Percentiles rank a stretch among this genome's conserved stretches.
Conservation (phyloP, 2,113 vertebrate species). For the Speoplatyrhinus poulsoni region DNA sequence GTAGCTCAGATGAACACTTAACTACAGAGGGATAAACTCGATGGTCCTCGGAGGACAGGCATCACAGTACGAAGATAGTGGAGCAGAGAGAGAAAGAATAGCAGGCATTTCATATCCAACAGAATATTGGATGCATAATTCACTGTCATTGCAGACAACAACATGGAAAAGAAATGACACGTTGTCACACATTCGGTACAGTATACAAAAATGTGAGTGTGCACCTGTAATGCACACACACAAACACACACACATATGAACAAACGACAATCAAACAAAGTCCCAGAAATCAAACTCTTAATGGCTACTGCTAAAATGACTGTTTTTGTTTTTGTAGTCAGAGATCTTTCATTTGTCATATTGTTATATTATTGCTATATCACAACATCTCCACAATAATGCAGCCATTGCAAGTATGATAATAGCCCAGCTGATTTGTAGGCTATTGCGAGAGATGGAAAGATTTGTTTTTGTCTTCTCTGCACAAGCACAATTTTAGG, state of each 20-base stretch:
- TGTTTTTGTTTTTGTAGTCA: not conserved
- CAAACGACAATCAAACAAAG: not conserved
- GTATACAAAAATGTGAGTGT: not conserved
- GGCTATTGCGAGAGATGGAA: conserved; percentile 25
- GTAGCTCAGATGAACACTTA: conserved; percentile 44
- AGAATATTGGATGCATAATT: conserved; percentile 27
- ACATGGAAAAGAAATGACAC: not conserved
- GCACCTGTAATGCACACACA: conserved; percentile 1
- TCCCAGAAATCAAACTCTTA: not conserved
- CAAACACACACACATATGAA: not conserved
- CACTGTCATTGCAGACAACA: conserved; percentile 22
- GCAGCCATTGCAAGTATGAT: conserved; percentile 9
- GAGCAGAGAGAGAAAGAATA: conserved; percentile 8
- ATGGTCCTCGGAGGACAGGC: conserved; percentile 35
- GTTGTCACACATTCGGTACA: not conserved
- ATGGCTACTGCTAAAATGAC: conserved; percentile 1
- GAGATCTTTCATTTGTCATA: not conserved
- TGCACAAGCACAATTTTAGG: conserved; percentile 31
- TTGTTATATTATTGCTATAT: not conserved
- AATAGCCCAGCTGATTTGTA: conserved; percentile 24
- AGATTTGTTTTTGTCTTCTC: conserved; percentile 22
- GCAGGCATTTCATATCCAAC: conserved; percentile 6
- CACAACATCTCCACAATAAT: conserved; percentile 21
- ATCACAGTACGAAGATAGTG: conserved; percentile 6
- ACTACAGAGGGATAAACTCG: conserved; percentile 34